phyloP scores from a whole-genome alignment of 2,888 invertebrate genomes.

The Anoplius nigerrimus region DNA sequence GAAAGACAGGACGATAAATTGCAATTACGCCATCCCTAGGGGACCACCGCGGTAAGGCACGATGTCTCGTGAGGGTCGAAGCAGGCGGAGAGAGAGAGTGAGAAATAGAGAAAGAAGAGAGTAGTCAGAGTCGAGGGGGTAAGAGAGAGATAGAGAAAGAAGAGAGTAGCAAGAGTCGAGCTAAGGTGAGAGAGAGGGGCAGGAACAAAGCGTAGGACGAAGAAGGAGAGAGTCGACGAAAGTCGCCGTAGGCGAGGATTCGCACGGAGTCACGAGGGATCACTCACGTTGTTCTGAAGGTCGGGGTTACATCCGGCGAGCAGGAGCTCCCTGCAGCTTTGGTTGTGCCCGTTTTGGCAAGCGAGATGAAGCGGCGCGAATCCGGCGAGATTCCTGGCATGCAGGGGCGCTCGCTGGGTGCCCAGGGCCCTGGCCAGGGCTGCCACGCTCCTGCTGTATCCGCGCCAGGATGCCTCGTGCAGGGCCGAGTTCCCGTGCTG shows the following conservation, averaged over 20 bases:
- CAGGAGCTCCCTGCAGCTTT: slow-evolving; percentile 91
- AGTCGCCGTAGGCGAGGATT: not conserved
- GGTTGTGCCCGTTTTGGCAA: slow-evolving; percentile 98
- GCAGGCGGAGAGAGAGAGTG: too few relatives aligned
- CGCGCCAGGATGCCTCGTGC: slow-evolving; percentile 97
- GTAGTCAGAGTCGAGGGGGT: too few relatives aligned
- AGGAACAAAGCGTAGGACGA: not conserved
- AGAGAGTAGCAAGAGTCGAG: too few relatives aligned
- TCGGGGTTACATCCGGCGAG: slow-evolving; percentile 92
- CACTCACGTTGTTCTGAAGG: slow-evolving; percentile 89
- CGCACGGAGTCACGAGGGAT: slow-evolving; percentile 8
- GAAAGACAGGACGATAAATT: slow-evolving; percentile 47
- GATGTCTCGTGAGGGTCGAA: too few relatives aligned
- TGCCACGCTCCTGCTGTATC: slow-evolving; percentile 90
- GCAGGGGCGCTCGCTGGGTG: slow-evolving; percentile 80
- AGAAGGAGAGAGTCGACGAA: not conserved
- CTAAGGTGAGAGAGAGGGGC: not conserved
- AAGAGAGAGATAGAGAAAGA: too few relatives aligned
- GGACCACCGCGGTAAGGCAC: too few relatives aligned
- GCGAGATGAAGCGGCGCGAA: slow-evolving; percentile 96
- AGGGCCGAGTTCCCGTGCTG: slow-evolving; percentile 95
- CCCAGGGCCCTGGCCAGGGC: slow-evolving; percentile 82
- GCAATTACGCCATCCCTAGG: not conserved
- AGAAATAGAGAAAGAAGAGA: too few relatives aligned
- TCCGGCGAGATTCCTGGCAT: slow-evolving; percentile 87